These are phyloP conservation scores for Lasioglossum zephyrum DNA, from an alignment of 2,888 invertebrate species.

Conservation along the genomic window DNA sequence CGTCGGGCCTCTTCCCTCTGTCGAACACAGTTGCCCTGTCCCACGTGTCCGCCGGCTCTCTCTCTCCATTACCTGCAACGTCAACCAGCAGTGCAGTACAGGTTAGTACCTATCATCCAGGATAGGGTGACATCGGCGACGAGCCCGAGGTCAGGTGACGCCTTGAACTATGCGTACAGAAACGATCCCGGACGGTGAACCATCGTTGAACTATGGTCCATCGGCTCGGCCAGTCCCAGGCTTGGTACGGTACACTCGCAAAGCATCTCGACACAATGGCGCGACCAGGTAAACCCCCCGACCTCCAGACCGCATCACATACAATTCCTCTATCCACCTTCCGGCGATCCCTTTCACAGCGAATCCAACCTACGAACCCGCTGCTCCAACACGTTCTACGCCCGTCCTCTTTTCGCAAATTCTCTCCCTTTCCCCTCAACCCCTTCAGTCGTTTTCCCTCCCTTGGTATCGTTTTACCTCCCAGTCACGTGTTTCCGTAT, in stretches of 20 bases:
- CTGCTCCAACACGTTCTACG: background rate
- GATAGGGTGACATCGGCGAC: constrained; percentile 36
- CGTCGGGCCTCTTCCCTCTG: constrained; percentile 7
- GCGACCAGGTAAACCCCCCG: constrained; percentile 70
- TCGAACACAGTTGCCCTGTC: constrained; percentile 22
- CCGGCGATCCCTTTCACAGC: constrained; percentile 51
- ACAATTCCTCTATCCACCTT: constrained; percentile 67
- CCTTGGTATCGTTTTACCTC: background rate
- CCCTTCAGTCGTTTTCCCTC: background rate
- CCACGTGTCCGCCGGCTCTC: background rate
- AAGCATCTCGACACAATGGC: constrained; percentile 62
- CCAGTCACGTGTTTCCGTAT: background rate
- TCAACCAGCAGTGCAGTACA: background rate
- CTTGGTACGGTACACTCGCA: constrained; percentile 65
- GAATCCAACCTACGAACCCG: constrained; percentile 54
- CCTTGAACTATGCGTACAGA: constrained; percentile 61
- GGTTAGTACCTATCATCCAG: constrained; percentile 10
- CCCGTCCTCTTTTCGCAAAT: background rate
- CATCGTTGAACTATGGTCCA: constrained; percentile 51
- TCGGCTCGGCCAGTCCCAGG: constrained; percentile 41
- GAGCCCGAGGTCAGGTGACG: constrained; percentile 50
- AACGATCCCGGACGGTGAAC: constrained; percentile 54
- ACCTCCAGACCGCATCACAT: constrained; percentile 72
- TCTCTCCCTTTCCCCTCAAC: constrained; percentile 24
- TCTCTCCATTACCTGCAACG: constrained; percentile 1